Percentiles rank a stretch among this genome's conserved stretches.
Evolutionary conservation across 2,888 invertebrate species (phyloP).

Genomic region (Andricus curvator): DNA sequence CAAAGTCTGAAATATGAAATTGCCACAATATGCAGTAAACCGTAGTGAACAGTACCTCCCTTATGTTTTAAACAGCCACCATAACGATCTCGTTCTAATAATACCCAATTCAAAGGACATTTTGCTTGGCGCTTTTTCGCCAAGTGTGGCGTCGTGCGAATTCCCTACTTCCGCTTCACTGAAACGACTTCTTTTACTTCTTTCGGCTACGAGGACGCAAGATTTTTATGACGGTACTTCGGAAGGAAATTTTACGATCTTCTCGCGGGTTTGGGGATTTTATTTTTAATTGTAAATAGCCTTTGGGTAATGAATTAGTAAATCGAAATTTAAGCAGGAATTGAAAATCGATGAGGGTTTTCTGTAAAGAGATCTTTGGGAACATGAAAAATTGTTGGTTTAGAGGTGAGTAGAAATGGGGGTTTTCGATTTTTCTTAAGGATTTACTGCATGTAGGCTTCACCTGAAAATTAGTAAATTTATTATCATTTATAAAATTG

Average conservation of each 20-base stretch:
- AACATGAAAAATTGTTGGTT: no score
- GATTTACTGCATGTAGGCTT: no score
- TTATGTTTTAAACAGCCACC: constrained; percentile 53
- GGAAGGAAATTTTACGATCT: constrained; percentile 8
- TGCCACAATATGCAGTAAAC: constrained; percentile 66
- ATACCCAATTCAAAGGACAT: constrained; percentile 53
- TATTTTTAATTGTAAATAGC: constrained; percentile 15
- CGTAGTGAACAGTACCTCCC: constrained; percentile 55
- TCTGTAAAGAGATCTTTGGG: no score
- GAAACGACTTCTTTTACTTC: constrained; percentile 40
- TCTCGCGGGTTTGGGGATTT: background rate
- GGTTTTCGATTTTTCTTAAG: no score
- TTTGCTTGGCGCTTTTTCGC: constrained; percentile 34
- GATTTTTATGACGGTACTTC: constrained; percentile 9
- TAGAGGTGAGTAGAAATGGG: no score
- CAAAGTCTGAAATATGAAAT: constrained; percentile 60
- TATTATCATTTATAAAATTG: no score
- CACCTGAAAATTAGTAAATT: no score
- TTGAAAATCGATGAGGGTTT: background rate
- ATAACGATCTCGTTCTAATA: constrained; percentile 51
- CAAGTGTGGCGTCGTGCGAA: constrained; percentile 25
- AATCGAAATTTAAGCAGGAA: background rate
- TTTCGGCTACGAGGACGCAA: background rate
- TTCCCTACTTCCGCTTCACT: constrained; percentile 31
- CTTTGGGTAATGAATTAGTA: background rate